Evolutionary conservation across 2,888 invertebrate genomes (phyloP).

Genomic region (Pachycephus smyrnensis): DNA sequence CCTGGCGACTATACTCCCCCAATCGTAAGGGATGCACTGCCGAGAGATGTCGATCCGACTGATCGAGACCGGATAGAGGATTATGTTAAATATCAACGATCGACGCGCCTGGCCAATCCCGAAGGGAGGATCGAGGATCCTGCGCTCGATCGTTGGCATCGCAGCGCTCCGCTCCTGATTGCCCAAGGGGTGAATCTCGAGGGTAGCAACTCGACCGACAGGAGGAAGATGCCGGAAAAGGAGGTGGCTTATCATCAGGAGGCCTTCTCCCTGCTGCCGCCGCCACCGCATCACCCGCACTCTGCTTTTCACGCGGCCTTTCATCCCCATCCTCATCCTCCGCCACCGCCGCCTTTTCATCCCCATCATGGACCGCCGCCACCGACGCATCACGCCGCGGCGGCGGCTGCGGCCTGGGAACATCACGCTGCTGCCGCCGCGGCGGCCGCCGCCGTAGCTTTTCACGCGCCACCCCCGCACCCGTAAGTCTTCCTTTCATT

Average conservation of each 20-base stretch:
- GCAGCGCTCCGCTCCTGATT: constrained; percentile 8
- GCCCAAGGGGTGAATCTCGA: background rate
- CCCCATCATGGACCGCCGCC: constrained; percentile 59
- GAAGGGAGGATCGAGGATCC: background rate
- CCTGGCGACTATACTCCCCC: no score
- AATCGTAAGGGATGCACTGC: no score
- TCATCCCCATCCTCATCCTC: constrained; percentile 68
- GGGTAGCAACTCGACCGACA: constrained; percentile 1
- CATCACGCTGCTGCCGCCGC: constrained; percentile 75
- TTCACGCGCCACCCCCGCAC: constrained; percentile 67
- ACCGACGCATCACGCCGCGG: constrained; percentile 66
- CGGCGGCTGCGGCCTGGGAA: constrained; percentile 72
- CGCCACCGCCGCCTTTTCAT: constrained; percentile 70
- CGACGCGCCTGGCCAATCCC: background rate
- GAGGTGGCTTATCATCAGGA: constrained; percentile 72
- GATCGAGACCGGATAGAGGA: no score
- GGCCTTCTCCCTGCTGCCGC: constrained; percentile 66
- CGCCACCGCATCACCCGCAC: constrained; percentile 61
- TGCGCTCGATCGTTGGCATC: background rate
- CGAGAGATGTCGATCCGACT: no score
- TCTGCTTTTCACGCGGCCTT: constrained; percentile 63
- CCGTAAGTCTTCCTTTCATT: constrained; percentile 51
- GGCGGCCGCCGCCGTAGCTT: constrained; percentile 72
- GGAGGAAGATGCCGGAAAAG: constrained; percentile 71
- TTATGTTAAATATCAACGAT: background rate